Conservation (phyloP, 2,797 vertebrate genomes). For the Leptodactylus fallax region DNA sequence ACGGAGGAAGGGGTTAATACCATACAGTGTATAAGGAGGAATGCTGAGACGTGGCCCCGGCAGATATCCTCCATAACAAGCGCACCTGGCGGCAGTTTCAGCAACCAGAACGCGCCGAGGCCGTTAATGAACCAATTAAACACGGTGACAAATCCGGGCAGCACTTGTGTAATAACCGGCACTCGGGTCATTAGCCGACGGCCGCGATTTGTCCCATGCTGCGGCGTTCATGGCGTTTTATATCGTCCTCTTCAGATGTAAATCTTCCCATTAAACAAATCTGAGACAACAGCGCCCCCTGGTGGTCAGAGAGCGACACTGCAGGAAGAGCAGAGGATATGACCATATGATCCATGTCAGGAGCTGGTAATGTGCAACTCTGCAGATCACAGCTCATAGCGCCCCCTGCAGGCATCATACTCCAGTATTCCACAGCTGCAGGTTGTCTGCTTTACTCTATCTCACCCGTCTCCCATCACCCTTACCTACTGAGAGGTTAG, state of each 20-base stretch:
- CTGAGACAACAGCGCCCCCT: slow-evolving; percentile 33
- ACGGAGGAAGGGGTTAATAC: too few species aligned
- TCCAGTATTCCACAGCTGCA: too few species aligned
- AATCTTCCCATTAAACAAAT: not conserved
- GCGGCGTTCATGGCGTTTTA: not conserved
- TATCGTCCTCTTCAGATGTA: not conserved
- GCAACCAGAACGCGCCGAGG: not conserved
- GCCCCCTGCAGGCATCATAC: too few species aligned
- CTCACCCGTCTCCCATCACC: too few species aligned
- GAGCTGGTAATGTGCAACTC: not conserved
- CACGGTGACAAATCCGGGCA: not conserved
- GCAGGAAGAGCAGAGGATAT: not conserved
- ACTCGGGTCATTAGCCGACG: not conserved
- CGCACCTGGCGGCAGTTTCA: not conserved
- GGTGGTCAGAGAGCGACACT: not conserved
- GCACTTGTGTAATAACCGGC: not conserved
- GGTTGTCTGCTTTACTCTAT: too few species aligned
- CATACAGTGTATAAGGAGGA: too few species aligned
- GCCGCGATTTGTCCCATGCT: not conserved
- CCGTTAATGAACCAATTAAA: slow-evolving; percentile 16
- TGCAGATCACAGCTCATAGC: too few species aligned
- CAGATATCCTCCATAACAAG: not conserved
- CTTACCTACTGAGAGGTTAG: too few species aligned
- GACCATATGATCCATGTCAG: too few species aligned
- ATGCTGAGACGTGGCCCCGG: too few species aligned